Percentiles rank a stretch among this genome's conserved stretches.
Conservation (phyloP, 2,888 invertebrate species). For the Drosophila pseudotalamancana region DNA sequence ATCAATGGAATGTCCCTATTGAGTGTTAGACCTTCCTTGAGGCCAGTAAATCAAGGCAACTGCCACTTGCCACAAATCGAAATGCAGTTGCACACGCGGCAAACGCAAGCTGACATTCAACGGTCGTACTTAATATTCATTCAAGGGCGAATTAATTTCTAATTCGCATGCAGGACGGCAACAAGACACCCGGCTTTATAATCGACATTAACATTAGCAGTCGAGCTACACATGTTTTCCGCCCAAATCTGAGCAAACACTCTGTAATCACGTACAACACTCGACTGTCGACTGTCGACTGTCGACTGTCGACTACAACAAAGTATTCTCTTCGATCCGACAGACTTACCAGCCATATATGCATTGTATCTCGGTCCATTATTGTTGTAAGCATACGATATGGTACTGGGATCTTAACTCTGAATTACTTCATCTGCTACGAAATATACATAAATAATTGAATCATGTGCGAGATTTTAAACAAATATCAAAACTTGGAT, state of each 20-base stretch:
- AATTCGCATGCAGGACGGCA: slow-evolving; percentile 81
- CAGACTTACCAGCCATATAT: background rate
- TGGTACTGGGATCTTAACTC: too few species aligned
- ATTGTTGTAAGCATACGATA: background rate
- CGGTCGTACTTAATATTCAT: slow-evolving; percentile 55
- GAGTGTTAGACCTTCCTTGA: slow-evolving; percentile 18
- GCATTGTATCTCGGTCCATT: background rate
- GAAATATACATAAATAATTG: too few species aligned
- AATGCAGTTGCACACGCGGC: slow-evolving; percentile 63
- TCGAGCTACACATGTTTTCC: slow-evolving; percentile 82
- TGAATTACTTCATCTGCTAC: too few species aligned
- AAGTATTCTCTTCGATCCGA: slow-evolving; percentile 17
- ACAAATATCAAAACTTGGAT: too few species aligned
- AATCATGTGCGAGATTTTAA: too few species aligned
- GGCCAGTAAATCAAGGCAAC: slow-evolving; percentile 35
- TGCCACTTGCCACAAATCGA: slow-evolving; percentile 20
- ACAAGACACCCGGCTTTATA: slow-evolving; percentile 47
- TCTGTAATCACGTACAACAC: slow-evolving; percentile 76
- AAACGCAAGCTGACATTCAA: slow-evolving; percentile 47
- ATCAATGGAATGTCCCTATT: slow-evolving; percentile 40
- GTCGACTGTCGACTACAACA: slow-evolving; percentile 6
- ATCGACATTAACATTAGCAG: slow-evolving; percentile 75
- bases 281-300: slow-evolving; percentile 8
- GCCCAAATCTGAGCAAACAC: slow-evolving; percentile 78
- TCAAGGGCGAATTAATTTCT: slow-evolving; percentile 77